Evolutionary conservation across 2,113 vertebrate genomes (phyloP).

Genomic region (Onychostoma macrolepis): DNA sequence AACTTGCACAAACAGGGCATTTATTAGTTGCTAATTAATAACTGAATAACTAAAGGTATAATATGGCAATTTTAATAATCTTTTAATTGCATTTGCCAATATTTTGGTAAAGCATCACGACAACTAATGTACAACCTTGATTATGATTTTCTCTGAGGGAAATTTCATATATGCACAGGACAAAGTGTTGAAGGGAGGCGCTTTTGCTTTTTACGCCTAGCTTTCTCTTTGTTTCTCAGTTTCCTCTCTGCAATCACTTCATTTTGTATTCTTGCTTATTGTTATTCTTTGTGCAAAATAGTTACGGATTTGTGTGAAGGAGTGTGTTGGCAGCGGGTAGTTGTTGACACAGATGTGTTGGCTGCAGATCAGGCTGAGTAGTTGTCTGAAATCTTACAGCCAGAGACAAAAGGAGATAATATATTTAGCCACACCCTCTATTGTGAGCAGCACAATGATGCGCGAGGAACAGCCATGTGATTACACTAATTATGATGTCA

Average conservation of each 20-base stretch:
- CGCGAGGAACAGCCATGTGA: constrained; percentile 30
- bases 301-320: background rate
- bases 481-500: constrained; percentile 49
- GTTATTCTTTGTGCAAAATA: background rate
- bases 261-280: background rate
- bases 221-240: background rate
- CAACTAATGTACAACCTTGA: background rate
- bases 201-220: background rate
- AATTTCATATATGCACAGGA: background rate
- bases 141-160: background rate
- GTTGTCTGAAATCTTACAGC: constrained; percentile 35
- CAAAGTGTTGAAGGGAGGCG: background rate
- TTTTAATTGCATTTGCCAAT: background rate
- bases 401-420: constrained; percentile 35
- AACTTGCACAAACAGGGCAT: background rate
- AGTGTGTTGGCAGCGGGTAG: background rate
- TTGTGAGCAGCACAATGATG: constrained; percentile 22
- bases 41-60: background rate
- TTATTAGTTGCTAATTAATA: background rate
- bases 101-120: background rate
- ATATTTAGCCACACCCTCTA: constrained; percentile 44
- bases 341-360: constrained; percentile 43
- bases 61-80: background rate
- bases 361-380: constrained; percentile 15
- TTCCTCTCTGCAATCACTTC: background rate